These are phyloP conservation scores for Drosophila testacea DNA, from an alignment of 2,888 invertebrate genomes.

Conservation along the genomic window DNA sequence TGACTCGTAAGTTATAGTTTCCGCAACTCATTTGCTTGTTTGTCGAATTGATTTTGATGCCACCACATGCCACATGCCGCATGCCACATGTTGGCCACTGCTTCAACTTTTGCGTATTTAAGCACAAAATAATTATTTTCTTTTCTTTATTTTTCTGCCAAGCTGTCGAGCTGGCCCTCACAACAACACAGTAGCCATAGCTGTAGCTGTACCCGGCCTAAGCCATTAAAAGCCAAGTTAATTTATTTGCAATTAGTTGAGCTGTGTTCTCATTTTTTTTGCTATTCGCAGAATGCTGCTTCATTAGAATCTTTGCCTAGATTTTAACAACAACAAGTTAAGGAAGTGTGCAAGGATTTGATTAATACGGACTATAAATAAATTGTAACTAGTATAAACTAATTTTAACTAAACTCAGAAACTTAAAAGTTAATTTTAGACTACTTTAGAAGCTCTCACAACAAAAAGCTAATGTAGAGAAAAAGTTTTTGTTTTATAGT, in stretches of 20 bases:
- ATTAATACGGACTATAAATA: background rate
- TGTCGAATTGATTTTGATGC: slow-evolving; percentile 80
- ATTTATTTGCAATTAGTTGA: slow-evolving; percentile 79
- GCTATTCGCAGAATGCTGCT: slow-evolving; percentile 1
- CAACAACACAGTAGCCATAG: background rate
- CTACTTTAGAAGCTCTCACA: too few species aligned
- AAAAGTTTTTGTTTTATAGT: too few species aligned
- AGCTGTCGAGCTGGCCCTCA: slow-evolving; percentile 16
- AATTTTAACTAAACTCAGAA: too few species aligned
- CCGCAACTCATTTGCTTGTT: slow-evolving; percentile 80
- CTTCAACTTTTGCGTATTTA: slow-evolving; percentile 48
- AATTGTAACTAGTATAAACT: background rate
- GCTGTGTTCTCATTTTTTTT: slow-evolving; percentile 24
- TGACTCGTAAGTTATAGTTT: slow-evolving; percentile 77
- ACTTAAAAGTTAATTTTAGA: too few species aligned
- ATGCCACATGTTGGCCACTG: slow-evolving; percentile 43
- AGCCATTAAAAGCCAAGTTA: slow-evolving; percentile 72
- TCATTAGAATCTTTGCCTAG: slow-evolving; percentile 12
- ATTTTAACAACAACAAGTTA: background rate
- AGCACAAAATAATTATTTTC: slow-evolving; percentile 62
- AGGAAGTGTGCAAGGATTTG: too few species aligned
- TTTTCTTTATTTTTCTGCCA: slow-evolving; percentile 34
- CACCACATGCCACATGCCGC: slow-evolving; percentile 33
- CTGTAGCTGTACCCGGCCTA: slow-evolving; percentile 30
- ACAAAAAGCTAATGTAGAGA: background rate